A percentile compares a stretch with the other conserved stretches of the same genome.
phyloP scores from a whole-genome alignment of 2,888 invertebrate species.

The Drosophila putrida region DNA sequence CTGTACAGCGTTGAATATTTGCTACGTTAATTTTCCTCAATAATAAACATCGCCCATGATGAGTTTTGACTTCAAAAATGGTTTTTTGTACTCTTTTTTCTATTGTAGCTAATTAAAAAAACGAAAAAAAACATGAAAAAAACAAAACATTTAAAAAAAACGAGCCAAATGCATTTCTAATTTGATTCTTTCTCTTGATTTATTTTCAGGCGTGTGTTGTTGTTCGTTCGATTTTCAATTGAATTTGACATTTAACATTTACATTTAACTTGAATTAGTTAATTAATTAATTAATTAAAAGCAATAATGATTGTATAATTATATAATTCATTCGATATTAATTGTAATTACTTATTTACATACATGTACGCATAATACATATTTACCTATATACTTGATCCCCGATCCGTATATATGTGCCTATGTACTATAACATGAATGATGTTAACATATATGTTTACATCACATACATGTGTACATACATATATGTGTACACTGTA shows the following conservation, averaged over 20 bases:
- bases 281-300: conserved; percentile 70
- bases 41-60: conserved; percentile 63
- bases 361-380: conserved; percentile 39
- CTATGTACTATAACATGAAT: conserved; percentile 1
- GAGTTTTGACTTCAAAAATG: conserved; percentile 58
- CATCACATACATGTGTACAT: not conserved
- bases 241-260: conserved; percentile 71
- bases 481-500: not conserved
- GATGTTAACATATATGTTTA: not conserved
- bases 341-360: conserved; percentile 74
- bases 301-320: conserved; percentile 71
- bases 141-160: conserved; percentile 29
- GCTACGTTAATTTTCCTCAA: conserved; percentile 51
- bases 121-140: conserved; percentile 35
- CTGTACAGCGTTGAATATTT: conserved; percentile 61
- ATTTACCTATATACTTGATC: conserved; percentile 10
- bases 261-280: conserved; percentile 70
- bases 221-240: conserved; percentile 78
- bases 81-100: conserved; percentile 60
- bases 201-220: conserved; percentile 79
- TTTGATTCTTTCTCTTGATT: conserved; percentile 76
- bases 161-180: conserved; percentile 60
- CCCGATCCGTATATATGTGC: conserved; percentile 6
- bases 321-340: conserved; percentile 74
- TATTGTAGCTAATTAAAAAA: conserved; percentile 52